Evolutionary conservation across 2,797 vertebrate species (phyloP).

Genomic region (Emydoidea blandingii): DNA sequence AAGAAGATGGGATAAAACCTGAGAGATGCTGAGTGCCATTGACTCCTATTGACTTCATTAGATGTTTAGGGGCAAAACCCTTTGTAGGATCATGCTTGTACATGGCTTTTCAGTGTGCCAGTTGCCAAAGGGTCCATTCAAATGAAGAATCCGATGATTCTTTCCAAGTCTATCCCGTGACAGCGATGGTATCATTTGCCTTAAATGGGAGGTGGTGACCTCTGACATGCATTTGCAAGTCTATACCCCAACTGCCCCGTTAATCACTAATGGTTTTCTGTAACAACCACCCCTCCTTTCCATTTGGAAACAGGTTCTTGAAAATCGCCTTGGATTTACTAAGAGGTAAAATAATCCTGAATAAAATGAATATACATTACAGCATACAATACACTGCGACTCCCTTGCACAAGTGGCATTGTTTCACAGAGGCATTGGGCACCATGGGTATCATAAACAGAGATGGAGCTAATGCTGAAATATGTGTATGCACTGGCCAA

Average conservation of each 20-base stretch:
- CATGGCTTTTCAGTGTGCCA: rapidly evolving
- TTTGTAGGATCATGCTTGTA: not conserved
- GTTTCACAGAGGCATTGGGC: not conserved
- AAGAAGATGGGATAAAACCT: not conserved
- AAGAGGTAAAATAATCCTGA: not conserved
- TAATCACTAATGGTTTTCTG: not conserved
- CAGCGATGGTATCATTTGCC: not conserved
- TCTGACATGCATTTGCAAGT: not conserved
- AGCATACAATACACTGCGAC: not conserved
- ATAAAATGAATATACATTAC: not conserved
- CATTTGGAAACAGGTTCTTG: not conserved
- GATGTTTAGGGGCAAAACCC: not conserved
- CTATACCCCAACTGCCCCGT: rapidly evolving
- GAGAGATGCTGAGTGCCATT: not conserved
- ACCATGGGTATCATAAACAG: not conserved
- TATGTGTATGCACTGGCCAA: not conserved
- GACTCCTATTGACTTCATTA: rapidly evolving
- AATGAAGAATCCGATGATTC: not conserved
- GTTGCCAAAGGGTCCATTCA: not conserved
- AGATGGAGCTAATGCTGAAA: not conserved
- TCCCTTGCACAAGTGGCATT: not conserved
- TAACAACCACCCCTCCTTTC: not conserved
- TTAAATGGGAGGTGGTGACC: not conserved
- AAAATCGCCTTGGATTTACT: rapidly evolving
- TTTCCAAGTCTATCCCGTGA: not conserved